Evolutionary conservation across 2,797 vertebrate genomes (phyloP).

Genomic region (Gephyroberyx darwinii): DNA sequence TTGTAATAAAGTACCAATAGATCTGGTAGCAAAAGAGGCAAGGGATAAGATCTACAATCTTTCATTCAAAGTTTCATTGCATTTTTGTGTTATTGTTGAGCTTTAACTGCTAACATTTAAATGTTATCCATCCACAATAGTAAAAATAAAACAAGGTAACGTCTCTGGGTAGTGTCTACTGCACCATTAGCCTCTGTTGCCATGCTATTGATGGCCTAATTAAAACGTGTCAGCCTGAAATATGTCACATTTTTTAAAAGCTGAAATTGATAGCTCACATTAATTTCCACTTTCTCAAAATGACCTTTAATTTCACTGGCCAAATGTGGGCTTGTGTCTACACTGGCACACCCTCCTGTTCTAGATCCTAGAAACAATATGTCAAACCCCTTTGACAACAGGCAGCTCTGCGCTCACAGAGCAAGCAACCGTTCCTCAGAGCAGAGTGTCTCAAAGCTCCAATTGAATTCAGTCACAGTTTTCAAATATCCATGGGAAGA

Average conservation of each 20-base stretch:
- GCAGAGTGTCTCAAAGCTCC: slow-evolving; percentile 17
- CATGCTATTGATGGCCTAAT: slow-evolving; percentile 81
- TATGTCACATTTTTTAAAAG: slow-evolving; percentile 76
- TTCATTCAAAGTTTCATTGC: neutral
- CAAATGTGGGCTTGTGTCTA: slow-evolving; percentile 64
- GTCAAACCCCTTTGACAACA: slow-evolving; percentile 69
- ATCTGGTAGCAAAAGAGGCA: neutral
- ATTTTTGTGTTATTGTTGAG: slow-evolving; percentile 21
- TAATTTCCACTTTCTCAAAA: slow-evolving; percentile 80
- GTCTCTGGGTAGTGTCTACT: slow-evolving; percentile 67
- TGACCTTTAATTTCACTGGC: slow-evolving; percentile 76
- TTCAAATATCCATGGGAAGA: slow-evolving; percentile 54
- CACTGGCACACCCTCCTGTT: slow-evolving; percentile 48
- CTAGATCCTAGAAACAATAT: slow-evolving; percentile 61
- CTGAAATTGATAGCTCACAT: slow-evolving; percentile 81
- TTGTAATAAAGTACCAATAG: neutral
- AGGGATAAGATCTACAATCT: slow-evolving; percentile 3
- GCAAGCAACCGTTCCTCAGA: slow-evolving; percentile 21
- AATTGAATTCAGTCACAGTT: slow-evolving; percentile 44
- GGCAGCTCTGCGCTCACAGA: slow-evolving; percentile 6
- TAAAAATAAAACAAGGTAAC: slow-evolving; percentile 58
- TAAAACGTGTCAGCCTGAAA: slow-evolving; percentile 80
- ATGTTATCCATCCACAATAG: slow-evolving; percentile 51
- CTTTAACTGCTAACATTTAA: slow-evolving; percentile 40
- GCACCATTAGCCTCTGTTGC: slow-evolving; percentile 78